phyloP scores from a whole-genome alignment of 2,113 vertebrate species.

The Cebus imitator region DNA sequence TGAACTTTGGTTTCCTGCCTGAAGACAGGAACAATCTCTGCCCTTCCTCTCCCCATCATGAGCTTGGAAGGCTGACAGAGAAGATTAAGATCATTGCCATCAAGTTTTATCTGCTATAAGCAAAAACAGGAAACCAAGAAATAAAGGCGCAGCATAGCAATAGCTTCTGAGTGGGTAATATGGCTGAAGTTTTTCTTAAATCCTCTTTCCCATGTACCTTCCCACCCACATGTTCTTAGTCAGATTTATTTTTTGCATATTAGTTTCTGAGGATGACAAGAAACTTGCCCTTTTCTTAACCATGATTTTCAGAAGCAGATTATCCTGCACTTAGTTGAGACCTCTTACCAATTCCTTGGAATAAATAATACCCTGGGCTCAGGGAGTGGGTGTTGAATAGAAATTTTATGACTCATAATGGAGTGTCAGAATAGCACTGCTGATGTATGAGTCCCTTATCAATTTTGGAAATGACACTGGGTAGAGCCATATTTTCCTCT shows the following conservation, averaged over 20 bases:
- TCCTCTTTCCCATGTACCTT: constrained; percentile 44
- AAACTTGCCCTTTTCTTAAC: constrained; percentile 69
- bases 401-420: constrained; percentile 55
- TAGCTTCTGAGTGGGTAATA: constrained; percentile 65
- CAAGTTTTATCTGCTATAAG: constrained; percentile 66
- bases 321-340: constrained; percentile 52
- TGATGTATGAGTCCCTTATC: constrained; percentile 61
- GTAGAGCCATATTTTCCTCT: constrained; percentile 50
- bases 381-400: constrained; percentile 32
- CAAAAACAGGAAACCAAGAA: constrained; percentile 64
- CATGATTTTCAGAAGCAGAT: constrained; percentile 67
- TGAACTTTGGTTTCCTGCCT: constrained; percentile 55
- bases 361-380: constrained; percentile 62
- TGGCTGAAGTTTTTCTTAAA: constrained; percentile 58
- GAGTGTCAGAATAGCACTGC: constrained; percentile 50
- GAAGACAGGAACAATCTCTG: constrained; percentile 47
- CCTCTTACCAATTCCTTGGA: constrained; percentile 57
- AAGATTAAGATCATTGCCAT: constrained; percentile 69
- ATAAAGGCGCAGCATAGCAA: constrained; percentile 58
- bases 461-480: constrained; percentile 52
- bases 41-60: neutral
- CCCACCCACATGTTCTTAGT: constrained; percentile 67
- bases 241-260: constrained; percentile 74
- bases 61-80: constrained; percentile 63
- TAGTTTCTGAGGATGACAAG: constrained; percentile 66